phyloP scores from a whole-genome alignment of 2,888 invertebrate genomes.

The Aquatica leii region DNA sequence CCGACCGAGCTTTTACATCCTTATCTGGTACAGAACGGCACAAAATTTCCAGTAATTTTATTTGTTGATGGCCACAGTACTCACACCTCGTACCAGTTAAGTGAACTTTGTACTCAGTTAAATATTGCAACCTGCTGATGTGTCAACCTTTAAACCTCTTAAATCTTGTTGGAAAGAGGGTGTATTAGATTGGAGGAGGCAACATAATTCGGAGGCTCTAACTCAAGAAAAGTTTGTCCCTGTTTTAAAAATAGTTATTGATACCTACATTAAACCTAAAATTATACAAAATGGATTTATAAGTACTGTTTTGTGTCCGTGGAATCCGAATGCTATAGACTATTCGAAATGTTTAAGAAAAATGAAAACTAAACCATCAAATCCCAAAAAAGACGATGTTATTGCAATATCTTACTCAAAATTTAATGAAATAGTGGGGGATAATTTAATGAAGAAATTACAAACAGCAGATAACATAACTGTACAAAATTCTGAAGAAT shows the following conservation, averaged over 20 bases:
- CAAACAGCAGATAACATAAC: neutral
- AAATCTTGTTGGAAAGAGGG: constrained; percentile 42
- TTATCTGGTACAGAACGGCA: constrained; percentile 46
- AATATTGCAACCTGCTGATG: constrained; percentile 48
- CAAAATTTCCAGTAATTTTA: constrained; percentile 51
- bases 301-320: constrained; percentile 22
- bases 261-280: constrained; percentile 22
- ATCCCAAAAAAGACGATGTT: neutral
- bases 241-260: constrained; percentile 22
- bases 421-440: neutral
- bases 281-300: constrained; percentile 23
- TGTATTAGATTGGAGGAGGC: constrained; percentile 47
- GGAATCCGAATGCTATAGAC: constrained; percentile 12
- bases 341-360: constrained; percentile 9
- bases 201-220: constrained; percentile 32
- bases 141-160: constrained; percentile 40
- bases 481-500: neutral
- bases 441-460: neutral
- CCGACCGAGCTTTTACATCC: constrained; percentile 50
- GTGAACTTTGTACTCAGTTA: constrained; percentile 29
- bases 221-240: constrained; percentile 27
- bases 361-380: neutral
- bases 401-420: neutral
- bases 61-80: constrained; percentile 51
- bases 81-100: constrained; percentile 33